A percentile compares a stretch with the other conserved stretches of the same genome.
Conservation (phyloP, 1,140 invertebrate species). For the Eufriesea mexicana region DNA sequence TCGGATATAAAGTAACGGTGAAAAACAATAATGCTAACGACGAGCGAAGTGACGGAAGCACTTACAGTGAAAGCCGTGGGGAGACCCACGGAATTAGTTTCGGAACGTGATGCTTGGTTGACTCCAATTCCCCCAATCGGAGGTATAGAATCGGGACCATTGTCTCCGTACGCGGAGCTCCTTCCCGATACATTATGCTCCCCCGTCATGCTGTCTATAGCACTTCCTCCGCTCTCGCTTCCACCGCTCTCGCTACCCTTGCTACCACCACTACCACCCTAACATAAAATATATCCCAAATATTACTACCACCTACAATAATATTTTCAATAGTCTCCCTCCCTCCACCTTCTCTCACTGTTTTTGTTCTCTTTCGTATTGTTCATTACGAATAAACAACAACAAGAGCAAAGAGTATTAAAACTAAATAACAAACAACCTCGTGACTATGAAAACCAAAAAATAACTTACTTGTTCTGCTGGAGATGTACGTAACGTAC, state of each 20-base stretch:
- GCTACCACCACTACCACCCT: conserved; percentile 86
- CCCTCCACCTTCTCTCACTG: background rate
- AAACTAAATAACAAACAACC: background rate
- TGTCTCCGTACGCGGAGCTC: conserved; percentile 93
- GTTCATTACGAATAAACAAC: conserved; percentile 9
- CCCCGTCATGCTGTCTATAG: conserved; percentile 95
- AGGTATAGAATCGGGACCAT: conserved; percentile 82
- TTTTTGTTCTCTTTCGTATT: background rate
- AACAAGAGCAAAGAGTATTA: conserved; percentile 22
- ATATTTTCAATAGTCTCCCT: background rate
- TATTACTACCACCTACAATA: conserved; percentile 50
- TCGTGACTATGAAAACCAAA: background rate
- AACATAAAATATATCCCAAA: conserved; percentile 61
- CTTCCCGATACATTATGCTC: conserved; percentile 91
- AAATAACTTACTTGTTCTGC: conserved; percentile 86
- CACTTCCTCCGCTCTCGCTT: conserved; percentile 94
- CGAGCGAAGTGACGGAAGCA: conserved; percentile 30
- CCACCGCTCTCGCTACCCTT: conserved; percentile 91
- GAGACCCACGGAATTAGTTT: conserved; percentile 84
- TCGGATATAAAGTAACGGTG: conserved; percentile 14
- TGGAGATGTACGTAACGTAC: conserved; percentile 94
- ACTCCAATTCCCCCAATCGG: conserved; percentile 75
- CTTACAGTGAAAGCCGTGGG: conserved; percentile 81
- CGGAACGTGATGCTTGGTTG: conserved; percentile 77
- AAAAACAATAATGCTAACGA: conserved; percentile 20